These are phyloP conservation scores for Pangasianodon hypophthalmus DNA, from an alignment of 2,113 vertebrate genomes.

Conservation along the genomic window DNA sequence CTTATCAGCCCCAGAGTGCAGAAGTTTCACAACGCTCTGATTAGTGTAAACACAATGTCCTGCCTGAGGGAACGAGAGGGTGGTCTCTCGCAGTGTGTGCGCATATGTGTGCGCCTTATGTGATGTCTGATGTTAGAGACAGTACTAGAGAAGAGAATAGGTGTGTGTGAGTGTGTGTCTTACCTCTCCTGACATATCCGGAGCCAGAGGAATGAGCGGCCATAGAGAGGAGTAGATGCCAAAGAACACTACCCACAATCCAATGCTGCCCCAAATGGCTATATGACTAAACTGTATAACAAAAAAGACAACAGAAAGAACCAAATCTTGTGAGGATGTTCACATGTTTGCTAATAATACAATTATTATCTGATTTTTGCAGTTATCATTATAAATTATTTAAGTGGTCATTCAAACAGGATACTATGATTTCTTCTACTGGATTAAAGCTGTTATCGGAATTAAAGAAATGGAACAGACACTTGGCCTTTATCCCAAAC, in stretches of 20 bases:
- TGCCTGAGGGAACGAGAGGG: conserved; percentile 38
- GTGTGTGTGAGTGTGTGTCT: conserved; percentile 48
- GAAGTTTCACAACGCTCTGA: conserved; percentile 34
- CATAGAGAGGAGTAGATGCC: conserved; percentile 94
- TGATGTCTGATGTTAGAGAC: background rate
- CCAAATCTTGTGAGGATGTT: background rate
- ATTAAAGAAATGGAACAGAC: background rate
- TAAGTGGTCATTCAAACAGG: background rate
- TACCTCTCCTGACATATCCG: conserved; percentile 99
- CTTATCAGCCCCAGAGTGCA: conserved; percentile 26
- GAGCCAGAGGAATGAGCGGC: conserved; percentile 92
- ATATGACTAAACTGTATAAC: conserved; percentile 91
- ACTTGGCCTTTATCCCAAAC: background rate
- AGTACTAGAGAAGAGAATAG: background rate
- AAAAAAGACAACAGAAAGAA: conserved; percentile 15
- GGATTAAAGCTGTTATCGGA: background rate
- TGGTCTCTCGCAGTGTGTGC: background rate
- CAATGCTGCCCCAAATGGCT: conserved; percentile 98
- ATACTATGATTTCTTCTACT: background rate
- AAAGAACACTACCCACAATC: conserved; percentile 96
- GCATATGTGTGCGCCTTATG: background rate
- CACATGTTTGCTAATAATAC: background rate
- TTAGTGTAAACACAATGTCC: conserved; percentile 43
- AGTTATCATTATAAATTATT: background rate
- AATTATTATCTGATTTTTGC: background rate